Conservation (phyloP, 2,797 vertebrate species). For the Chrysocyon brachyurus region DNA sequence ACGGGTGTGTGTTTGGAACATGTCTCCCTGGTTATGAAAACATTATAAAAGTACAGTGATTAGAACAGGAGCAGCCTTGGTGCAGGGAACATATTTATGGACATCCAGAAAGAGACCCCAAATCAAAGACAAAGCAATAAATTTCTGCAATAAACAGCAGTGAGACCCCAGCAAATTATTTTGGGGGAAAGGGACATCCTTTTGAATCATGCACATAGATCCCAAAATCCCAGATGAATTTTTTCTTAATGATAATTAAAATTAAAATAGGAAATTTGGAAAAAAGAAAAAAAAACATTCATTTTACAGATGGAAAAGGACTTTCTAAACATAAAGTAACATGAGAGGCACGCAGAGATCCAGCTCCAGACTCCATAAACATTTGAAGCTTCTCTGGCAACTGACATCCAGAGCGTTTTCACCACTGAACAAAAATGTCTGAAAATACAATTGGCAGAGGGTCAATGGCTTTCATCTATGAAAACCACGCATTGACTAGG, state of each 20-base stretch:
- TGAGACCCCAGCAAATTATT: background rate
- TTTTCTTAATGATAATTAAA: background rate
- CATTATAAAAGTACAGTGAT: background rate
- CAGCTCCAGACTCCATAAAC: background rate
- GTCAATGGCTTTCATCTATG: background rate
- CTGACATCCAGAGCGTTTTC: background rate
- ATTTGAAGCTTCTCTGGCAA: background rate
- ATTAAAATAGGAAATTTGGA: background rate
- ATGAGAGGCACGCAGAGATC: background rate
- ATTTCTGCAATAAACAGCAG: background rate
- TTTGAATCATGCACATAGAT: background rate
- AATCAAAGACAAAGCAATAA: background rate
- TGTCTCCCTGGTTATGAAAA: background rate
- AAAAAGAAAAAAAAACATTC: accelerated
- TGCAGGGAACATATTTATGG: background rate
- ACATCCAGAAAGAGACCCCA: background rate
- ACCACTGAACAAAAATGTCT: background rate
- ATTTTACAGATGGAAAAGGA: background rate
- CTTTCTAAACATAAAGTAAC: background rate
- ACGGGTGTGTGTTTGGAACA: background rate
- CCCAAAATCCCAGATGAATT: background rate
- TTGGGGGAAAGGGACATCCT: background rate
- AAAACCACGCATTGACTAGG: background rate
- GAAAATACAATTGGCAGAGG: background rate
- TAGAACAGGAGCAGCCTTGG: background rate